Percentiles rank a stretch among this genome's conserved stretches.
phyloP scores from a whole-genome alignment of 2,888 invertebrate species.

The Aleiodes testaceus region DNA sequence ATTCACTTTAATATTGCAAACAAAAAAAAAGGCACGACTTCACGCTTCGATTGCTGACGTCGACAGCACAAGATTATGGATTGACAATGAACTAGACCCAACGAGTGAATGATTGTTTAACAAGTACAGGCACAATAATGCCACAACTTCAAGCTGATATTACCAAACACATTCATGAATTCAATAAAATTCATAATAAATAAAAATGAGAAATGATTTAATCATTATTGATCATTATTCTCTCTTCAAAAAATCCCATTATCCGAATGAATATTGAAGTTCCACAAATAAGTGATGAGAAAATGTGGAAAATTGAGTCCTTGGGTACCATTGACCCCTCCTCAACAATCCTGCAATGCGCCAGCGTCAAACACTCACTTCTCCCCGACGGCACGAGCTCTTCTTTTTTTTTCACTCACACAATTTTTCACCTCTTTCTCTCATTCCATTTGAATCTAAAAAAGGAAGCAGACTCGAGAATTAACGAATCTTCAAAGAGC shows the following conservation, averaged over 20 bases:
- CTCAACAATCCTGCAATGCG: constrained; percentile 54
- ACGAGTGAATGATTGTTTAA: background rate
- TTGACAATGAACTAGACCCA: constrained; percentile 19
- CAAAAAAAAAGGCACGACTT: background rate
- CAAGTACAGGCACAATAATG: background rate
- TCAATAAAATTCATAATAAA: too few relatives aligned
- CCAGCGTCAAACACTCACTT: constrained; percentile 46
- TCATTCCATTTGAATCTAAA: constrained; percentile 37
- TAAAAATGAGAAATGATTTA: too few relatives aligned
- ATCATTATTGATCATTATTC: too few relatives aligned
- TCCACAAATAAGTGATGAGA: background rate
- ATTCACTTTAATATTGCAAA: background rate
- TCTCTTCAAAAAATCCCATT: too few relatives aligned
- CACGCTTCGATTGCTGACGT: background rate
- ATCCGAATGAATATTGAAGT: constrained; percentile 7
- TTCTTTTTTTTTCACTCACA: constrained; percentile 33
- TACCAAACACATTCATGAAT: constrained; percentile 1
- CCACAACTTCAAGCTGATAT: background rate
- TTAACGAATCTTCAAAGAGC: background rate
- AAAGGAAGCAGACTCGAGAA: background rate
- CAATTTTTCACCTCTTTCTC: constrained; percentile 42
- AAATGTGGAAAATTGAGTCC: constrained; percentile 2
- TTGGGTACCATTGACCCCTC: constrained; percentile 33
- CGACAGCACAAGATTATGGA: background rate
- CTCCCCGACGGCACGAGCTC: constrained; percentile 8